These are phyloP conservation scores for Seriola rivoliana DNA, from an alignment of 2,113 vertebrate genomes.

Conservation along the genomic window DNA sequence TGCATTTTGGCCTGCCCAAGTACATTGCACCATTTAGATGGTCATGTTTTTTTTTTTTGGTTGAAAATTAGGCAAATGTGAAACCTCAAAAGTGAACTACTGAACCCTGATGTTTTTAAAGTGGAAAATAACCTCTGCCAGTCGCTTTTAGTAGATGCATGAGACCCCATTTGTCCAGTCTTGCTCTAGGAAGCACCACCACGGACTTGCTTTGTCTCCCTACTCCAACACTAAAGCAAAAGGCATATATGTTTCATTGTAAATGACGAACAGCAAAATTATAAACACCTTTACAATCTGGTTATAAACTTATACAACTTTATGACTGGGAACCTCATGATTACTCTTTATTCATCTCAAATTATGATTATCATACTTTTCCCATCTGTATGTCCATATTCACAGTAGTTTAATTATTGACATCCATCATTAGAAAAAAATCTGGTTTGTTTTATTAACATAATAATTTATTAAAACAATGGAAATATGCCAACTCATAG, in stretches of 20 bases:
- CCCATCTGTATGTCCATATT: not conserved
- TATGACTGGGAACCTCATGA: not conserved
- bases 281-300: no score
- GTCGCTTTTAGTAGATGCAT: not conserved
- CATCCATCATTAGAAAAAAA: not conserved
- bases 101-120: not conserved
- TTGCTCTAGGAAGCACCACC: not conserved
- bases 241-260: not conserved
- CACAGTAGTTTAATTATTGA: not conserved
- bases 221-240: not conserved
- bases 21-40: not conserved
- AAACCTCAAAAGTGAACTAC: not conserved
- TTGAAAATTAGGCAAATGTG: not conserved
- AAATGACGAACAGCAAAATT: not conserved
- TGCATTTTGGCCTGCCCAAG: slow-evolving; percentile 5
- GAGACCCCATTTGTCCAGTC: not conserved
- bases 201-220: not conserved
- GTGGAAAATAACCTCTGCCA: not conserved
- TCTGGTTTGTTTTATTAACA: slow-evolving; percentile 1
- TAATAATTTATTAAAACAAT: not conserved
- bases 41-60: not conserved
- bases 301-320: no score
- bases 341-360: not conserved
- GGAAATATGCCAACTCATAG: slow-evolving; percentile 6
- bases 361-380: not conserved